phyloP scores from a whole-genome alignment of 2,797 vertebrate genomes.

The Manis crassicaudata region DNA sequence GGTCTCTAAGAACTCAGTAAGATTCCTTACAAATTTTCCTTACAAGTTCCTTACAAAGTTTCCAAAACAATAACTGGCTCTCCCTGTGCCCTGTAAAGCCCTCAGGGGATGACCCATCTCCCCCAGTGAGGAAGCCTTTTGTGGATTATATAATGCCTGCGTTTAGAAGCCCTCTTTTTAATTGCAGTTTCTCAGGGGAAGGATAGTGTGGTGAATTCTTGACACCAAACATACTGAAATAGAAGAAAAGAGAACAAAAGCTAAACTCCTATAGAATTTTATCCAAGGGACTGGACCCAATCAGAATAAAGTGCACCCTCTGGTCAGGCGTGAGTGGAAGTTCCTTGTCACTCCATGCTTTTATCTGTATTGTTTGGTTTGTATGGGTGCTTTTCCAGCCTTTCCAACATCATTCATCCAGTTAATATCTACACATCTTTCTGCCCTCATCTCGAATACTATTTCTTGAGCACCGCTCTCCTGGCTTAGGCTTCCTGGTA shows the following conservation, averaged over 20 bases:
- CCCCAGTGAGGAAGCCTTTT: not conserved
- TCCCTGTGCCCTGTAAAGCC: not conserved
- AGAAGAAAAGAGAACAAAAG: not conserved
- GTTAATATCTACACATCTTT: not conserved
- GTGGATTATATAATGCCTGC: not conserved
- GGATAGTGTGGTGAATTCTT: not conserved
- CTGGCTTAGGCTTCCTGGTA: not conserved
- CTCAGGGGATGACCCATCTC: no score
- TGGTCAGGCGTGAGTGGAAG: not conserved
- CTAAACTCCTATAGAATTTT: not conserved
- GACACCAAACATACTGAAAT: not conserved
- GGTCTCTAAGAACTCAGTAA: not conserved
- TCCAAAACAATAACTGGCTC: not conserved
- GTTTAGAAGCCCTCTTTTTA: not conserved
- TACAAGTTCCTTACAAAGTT: not conserved
- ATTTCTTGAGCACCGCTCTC: not conserved
- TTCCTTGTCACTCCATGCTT: not conserved
- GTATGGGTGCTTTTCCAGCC: not conserved
- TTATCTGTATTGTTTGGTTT: not conserved
- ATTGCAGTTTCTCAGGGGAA: not conserved
- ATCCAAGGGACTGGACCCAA: not conserved
- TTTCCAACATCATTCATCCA: not conserved
- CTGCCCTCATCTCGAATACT: not conserved
- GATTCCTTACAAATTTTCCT: not conserved
- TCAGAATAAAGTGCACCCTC: not conserved